A percentile compares a stretch with the other conserved stretches of the same genome.
Conservation (phyloP, 1,140 invertebrate genomes). For the Papilio xuthus region DNA sequence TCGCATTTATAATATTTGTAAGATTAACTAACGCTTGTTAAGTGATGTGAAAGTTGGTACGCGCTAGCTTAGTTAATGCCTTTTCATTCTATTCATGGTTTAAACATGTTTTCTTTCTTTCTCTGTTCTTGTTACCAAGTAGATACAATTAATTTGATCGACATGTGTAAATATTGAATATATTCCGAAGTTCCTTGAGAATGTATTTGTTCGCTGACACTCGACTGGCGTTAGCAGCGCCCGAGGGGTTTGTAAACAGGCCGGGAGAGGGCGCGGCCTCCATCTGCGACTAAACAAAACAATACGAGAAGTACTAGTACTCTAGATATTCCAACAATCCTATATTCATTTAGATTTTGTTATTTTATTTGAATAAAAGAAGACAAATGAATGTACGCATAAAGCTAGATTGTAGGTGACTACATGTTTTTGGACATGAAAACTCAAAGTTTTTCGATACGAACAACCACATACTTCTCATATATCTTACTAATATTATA, state of each 20-base stretch:
- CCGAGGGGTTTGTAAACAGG: conserved; percentile 27
- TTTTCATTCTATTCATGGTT: too few species aligned
- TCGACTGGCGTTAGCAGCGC: not conserved
- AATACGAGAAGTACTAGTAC: not conserved
- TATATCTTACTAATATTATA: too few species aligned
- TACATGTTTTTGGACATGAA: too few species aligned
- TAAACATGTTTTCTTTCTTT: too few species aligned
- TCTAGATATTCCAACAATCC: not conserved
- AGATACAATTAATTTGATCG: not conserved
- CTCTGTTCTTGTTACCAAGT: not conserved
- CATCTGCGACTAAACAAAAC: conserved; percentile 27
- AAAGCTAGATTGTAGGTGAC: too few species aligned
- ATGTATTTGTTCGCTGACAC: conserved; percentile 23
- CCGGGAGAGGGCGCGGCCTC: not conserved
- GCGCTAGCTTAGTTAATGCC: too few species aligned
- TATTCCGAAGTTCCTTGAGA: not conserved
- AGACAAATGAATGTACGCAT: not conserved
- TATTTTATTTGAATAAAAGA: conserved; percentile 9
- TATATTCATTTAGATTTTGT: conserved; percentile 4
- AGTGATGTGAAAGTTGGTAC: too few species aligned
- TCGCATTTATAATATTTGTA: too few species aligned
- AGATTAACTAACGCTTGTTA: too few species aligned
- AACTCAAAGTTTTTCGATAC: too few species aligned
- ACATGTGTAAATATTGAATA: conserved; percentile 25
- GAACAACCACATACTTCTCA: too few species aligned